Percentiles rank a stretch among this genome's conserved stretches.
phyloP scores from a whole-genome alignment of 2,113 vertebrate species.

The Clarias batrachus region DNA sequence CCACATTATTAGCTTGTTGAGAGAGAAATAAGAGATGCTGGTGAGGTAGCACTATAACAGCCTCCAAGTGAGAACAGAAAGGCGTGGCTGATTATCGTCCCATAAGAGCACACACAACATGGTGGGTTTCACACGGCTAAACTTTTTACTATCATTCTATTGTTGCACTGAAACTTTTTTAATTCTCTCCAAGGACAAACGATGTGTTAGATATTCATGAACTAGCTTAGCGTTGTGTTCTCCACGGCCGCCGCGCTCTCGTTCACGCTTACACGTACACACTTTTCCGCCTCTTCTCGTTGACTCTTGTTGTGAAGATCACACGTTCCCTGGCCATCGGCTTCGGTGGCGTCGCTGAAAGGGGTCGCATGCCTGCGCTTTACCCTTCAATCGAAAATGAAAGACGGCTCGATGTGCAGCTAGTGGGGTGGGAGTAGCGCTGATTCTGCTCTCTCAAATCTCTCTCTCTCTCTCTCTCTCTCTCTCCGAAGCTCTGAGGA shows the following conservation, averaged over 20 bases:
- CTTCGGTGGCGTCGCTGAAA: conserved; percentile 43
- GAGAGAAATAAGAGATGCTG: not conserved
- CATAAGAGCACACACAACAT: not conserved
- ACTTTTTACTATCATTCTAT: not conserved
- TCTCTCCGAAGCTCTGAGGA: conserved; percentile 39
- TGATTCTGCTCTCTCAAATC: not conserved
- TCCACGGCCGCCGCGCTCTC: not conserved
- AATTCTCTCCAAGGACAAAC: not conserved
- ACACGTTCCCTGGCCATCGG: conserved; percentile 30
- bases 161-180: not conserved
- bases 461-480: conserved; percentile 26
- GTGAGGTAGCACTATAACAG: not conserved
- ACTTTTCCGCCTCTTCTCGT: conserved; percentile 13
- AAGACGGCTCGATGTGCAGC: not conserved
- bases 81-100: not conserved
- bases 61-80: not conserved
- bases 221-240: not conserved
- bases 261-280: not conserved
- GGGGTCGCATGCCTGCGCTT: conserved; percentile 20
- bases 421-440: conserved; percentile 2
- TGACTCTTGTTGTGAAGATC: conserved; percentile 28
- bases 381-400: conserved; percentile 35
- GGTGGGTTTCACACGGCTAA: not conserved
- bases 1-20: not conserved
- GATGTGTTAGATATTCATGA: not conserved